A percentile compares a stretch with the other conserved stretches of the same genome.
Evolutionary conservation across 2,888 invertebrate genomes (phyloP).

Genomic region (Ceraclea dissimilis): DNA sequence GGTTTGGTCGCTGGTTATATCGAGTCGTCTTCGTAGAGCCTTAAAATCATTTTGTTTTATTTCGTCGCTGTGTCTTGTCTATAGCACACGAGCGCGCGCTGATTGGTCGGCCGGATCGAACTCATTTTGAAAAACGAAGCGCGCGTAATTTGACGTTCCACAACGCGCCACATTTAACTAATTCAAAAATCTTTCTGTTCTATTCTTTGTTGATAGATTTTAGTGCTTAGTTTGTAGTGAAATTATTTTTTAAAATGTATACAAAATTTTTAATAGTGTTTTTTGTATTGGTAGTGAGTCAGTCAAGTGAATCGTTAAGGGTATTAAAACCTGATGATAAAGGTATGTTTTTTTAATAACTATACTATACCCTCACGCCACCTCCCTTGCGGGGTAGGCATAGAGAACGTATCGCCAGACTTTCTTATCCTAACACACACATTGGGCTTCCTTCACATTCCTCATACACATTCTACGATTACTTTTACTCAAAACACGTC

Average conservation of each 20-base stretch:
- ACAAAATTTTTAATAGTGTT: not conserved
- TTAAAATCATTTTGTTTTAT: not conserved
- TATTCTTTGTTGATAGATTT: no score
- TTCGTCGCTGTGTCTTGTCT: not conserved
- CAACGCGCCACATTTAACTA: not conserved
- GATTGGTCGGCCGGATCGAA: not conserved
- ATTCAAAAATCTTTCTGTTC: not conserved
- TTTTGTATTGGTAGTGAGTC: not conserved
- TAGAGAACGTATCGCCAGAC: no score
- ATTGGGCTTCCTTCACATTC: no score
- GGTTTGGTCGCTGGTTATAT: no score
- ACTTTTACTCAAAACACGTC: no score
- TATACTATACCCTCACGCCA: no score
- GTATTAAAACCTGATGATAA: not conserved
- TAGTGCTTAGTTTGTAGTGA: no score
- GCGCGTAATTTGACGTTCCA: not conserved
- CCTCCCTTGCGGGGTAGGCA: no score
- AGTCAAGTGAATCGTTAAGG: not conserved
- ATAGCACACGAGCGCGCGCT: not conserved
- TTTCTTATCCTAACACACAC: no score
- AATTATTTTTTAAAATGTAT: not conserved
- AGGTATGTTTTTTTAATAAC: not conserved
- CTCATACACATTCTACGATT: no score
- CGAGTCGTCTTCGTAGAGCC: not conserved
- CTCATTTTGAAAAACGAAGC: not conserved